A percentile compares a stretch with the other conserved stretches of the same genome.
phyloP scores from a whole-genome alignment of 2,113 vertebrate genomes.

The Pagrus major region DNA sequence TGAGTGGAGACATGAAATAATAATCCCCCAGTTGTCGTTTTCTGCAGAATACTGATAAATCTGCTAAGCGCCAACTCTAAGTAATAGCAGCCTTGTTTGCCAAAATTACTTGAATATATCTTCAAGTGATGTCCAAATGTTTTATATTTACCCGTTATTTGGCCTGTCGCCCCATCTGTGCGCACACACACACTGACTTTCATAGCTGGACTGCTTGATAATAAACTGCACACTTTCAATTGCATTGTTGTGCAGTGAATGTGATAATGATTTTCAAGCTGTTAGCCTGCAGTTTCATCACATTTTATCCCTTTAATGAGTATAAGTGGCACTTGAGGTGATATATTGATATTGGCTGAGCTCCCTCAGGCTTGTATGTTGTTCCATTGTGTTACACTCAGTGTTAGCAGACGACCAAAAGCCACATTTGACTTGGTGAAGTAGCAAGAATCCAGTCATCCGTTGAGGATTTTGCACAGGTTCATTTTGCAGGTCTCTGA shows the following conservation, averaged over 20 bases:
- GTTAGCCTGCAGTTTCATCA: conserved; percentile 67
- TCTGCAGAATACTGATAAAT: conserved; percentile 10
- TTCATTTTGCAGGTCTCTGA: conserved; percentile 42
- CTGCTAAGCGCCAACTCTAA: neutral
- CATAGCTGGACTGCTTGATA: conserved; percentile 25
- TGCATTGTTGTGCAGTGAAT: conserved; percentile 62
- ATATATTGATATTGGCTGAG: conserved; percentile 68
- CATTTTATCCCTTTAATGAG: conserved; percentile 72
- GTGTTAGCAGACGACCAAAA: conserved; percentile 62
- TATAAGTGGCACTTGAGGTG: conserved; percentile 74
- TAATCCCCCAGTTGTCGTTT: neutral
- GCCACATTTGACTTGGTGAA: conserved; percentile 61
- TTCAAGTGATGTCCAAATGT: conserved; percentile 26
- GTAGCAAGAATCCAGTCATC: conserved; percentile 49
- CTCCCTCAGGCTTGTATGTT: conserved; percentile 60
- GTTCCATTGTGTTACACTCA: conserved; percentile 67
- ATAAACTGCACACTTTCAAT: conserved; percentile 50
- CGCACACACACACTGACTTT: conserved; percentile 23
- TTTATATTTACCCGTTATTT: conserved; percentile 27
- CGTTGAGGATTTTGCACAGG: conserved; percentile 17
- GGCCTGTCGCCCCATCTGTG: conserved; percentile 26
- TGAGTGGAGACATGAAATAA: neutral
- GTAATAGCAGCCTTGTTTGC: conserved; percentile 1
- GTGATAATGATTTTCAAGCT: conserved; percentile 69
- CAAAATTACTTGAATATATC: neutral